These are phyloP conservation scores for Gymnocypris eckloni DNA, from an alignment of 2,797 vertebrate species.

Conservation along the genomic window DNA sequence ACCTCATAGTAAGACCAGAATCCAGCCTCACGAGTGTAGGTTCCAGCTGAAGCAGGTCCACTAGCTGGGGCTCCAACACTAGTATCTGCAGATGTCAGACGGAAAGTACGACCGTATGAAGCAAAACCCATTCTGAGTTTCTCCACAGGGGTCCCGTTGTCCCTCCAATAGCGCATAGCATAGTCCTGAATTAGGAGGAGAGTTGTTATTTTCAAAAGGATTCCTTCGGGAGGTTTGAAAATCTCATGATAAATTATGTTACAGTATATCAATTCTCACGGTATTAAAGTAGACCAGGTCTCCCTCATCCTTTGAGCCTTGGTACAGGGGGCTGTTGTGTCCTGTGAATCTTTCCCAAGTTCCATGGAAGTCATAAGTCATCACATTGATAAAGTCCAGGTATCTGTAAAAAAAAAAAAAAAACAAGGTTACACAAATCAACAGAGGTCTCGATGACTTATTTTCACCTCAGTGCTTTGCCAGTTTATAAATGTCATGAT, in stretches of 20 bases:
- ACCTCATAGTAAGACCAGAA: constrained; percentile 88
- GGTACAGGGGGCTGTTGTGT: constrained; percentile 79
- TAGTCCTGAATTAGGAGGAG: constrained; percentile 65
- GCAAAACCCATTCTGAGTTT: constrained; percentile 71
- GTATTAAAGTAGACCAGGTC: constrained; percentile 70
- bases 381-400: constrained; percentile 78
- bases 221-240: neutral
- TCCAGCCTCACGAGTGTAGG: constrained; percentile 82
- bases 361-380: constrained; percentile 76
- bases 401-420: constrained; percentile 64
- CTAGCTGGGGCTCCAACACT: constrained; percentile 66
- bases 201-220: neutral
- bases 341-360: constrained; percentile 71
- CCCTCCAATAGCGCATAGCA: constrained; percentile 73
- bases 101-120: constrained; percentile 62
- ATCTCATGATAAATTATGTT: neutral
- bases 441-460: no score
- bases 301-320: constrained; percentile 61
- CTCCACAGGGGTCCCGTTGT: constrained; percentile 62
- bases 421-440: neutral
- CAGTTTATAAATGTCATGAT: no score
- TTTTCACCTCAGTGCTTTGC: no score
- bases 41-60: constrained; percentile 79
- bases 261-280: constrained; percentile 59
- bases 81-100: constrained; percentile 45